A percentile compares a stretch with the other conserved stretches of the same genome.
Conservation (phyloP, 2,797 vertebrate species). For the Spinibarbus caldwelli region DNA sequence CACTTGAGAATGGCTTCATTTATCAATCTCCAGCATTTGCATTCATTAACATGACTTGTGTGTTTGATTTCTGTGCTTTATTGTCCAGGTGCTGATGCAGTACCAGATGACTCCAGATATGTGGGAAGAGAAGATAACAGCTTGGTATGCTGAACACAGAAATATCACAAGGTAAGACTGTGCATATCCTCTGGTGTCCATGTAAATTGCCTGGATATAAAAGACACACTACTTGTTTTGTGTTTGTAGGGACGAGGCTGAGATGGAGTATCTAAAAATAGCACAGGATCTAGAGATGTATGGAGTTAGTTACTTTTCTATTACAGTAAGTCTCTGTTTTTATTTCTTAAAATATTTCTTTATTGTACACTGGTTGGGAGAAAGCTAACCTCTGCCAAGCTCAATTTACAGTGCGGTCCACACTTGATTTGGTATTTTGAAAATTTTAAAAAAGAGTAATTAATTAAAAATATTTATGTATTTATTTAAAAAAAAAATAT, state of each 20-base stretch:
- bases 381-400: not conserved
- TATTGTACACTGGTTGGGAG: not conserved
- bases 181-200: not conserved
- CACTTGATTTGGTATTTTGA: not conserved
- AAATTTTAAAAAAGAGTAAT: not conserved
- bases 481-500: not conserved
- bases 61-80: conserved; percentile 7
- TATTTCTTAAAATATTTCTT: not conserved
- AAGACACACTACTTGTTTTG: not conserved
- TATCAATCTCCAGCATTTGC: not conserved
- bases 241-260: conserved; percentile 86
- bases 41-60: not conserved
- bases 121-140: conserved; percentile 97
- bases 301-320: conserved; percentile 91
- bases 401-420: not conserved
- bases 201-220: not conserved
- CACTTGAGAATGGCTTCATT: not conserved
- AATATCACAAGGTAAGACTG: conserved; percentile 88
- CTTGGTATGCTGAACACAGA: conserved; percentile 93
- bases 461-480: not conserved
- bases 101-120: conserved; percentile 96
- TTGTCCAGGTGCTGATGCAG: conserved; percentile 82
- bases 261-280: conserved; percentile 95
- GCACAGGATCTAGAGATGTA: conserved; percentile 95
- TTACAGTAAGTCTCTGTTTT: conserved; percentile 81